A percentile compares a stretch with the other conserved stretches of the same genome.
These are phyloP conservation scores for Aplodontia rufa DNA, from an alignment of 2,113 vertebrate genomes.

Conservation along the genomic window DNA sequence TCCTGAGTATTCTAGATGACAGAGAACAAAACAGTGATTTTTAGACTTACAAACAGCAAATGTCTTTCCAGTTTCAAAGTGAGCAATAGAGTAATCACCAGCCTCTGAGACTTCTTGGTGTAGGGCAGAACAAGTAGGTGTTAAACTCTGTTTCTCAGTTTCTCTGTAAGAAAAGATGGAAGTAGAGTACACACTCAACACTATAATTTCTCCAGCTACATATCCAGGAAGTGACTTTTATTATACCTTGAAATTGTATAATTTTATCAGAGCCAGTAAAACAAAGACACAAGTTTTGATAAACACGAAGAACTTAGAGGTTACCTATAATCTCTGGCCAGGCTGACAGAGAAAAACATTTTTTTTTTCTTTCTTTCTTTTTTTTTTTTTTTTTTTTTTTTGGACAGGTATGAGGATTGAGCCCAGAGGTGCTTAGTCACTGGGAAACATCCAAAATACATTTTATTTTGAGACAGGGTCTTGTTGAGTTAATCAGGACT, in stretches of 20 bases:
- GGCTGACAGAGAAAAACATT: too few relatives aligned
- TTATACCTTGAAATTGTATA: not conserved
- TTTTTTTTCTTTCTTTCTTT: too few relatives aligned
- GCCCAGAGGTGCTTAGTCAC: too few relatives aligned
- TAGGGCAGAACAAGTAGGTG: not conserved
- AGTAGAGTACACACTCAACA: not conserved
- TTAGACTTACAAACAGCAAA: not conserved
- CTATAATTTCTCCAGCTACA: not conserved
- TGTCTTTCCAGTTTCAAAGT: not conserved
- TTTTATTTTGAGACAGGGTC: too few relatives aligned
- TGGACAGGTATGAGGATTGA: too few relatives aligned
- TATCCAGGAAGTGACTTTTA: not conserved
- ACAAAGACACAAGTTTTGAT: not conserved
- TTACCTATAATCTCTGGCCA: too few relatives aligned
- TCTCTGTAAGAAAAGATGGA: not conserved
- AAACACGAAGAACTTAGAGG: not conserved
- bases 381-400: too few relatives aligned
- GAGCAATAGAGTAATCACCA: not conserved
- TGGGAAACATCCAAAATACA: too few relatives aligned
- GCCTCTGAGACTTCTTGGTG: not conserved
- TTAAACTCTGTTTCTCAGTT: not conserved
- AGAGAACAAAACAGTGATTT: not conserved
- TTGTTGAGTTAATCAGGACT: too few relatives aligned
- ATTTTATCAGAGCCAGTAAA: not conserved
- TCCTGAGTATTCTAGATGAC: not conserved